Conservation (phyloP, 1,140 invertebrate genomes). For the Bathynomus jamesi region DNA sequence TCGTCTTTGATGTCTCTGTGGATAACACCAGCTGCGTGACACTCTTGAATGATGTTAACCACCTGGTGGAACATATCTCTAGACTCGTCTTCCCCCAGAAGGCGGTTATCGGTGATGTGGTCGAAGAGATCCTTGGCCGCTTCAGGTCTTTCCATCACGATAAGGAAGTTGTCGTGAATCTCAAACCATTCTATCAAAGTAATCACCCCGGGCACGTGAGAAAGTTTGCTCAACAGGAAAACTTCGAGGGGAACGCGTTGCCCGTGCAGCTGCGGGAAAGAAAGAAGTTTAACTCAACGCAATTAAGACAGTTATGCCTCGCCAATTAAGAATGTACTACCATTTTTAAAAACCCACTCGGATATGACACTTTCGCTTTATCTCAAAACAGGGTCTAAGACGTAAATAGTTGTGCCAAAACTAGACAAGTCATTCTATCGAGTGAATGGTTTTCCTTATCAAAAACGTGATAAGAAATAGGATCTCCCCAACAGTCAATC, state of each 20-base stretch:
- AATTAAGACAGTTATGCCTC: too few species aligned
- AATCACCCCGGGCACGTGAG: slow-evolving; percentile 50
- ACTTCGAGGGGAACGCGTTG: slow-evolving; percentile 55
- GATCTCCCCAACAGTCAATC: too few species aligned
- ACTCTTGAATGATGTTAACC: slow-evolving; percentile 44
- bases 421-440: too few species aligned
- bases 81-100: slow-evolving; percentile 46
- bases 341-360: too few species aligned
- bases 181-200: slow-evolving; percentile 47
- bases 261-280: slow-evolving; percentile 44
- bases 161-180: slow-evolving; percentile 45
- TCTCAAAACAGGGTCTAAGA: too few species aligned
- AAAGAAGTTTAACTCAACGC: too few species aligned
- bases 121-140: slow-evolving; percentile 52
- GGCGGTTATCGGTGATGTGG: slow-evolving; percentile 50
- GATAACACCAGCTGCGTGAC: slow-evolving; percentile 43
- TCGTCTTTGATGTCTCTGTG: slow-evolving; percentile 57
- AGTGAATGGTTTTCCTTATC: too few species aligned
- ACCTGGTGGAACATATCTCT: slow-evolving; percentile 43
- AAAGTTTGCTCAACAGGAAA: slow-evolving; percentile 51
- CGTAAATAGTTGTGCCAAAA: too few species aligned
- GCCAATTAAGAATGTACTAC: too few species aligned
- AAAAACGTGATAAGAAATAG: too few species aligned
- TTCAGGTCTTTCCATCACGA: slow-evolving; percentile 52
- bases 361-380: too few species aligned